These are phyloP conservation scores for Nasonia oneida DNA, from an alignment of 2,888 invertebrate genomes.

Conservation along the genomic window DNA sequence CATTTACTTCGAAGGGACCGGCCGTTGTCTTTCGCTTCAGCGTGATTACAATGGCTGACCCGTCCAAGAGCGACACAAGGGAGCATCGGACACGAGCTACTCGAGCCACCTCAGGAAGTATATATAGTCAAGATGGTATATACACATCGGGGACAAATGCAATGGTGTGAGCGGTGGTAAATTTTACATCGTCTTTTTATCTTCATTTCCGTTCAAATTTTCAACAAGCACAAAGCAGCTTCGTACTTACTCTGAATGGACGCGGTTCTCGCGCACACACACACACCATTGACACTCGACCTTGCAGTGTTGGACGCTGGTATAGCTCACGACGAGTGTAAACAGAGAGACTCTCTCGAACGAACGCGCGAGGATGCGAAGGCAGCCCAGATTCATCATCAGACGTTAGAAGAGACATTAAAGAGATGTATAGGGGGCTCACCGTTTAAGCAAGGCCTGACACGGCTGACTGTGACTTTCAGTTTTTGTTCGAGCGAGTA, in stretches of 20 bases:
- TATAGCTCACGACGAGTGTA: neutral
- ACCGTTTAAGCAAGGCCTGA: constrained; percentile 74
- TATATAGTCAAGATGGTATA: neutral
- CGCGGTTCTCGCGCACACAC: neutral
- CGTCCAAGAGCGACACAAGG: neutral
- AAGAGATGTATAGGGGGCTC: constrained; percentile 66
- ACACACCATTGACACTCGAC: neutral
- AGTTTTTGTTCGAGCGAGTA: constrained; percentile 69
- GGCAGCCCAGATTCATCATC: constrained; percentile 45
- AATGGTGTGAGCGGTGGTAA: neutral
- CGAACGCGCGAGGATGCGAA: constrained; percentile 45
- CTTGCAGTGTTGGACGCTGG: neutral
- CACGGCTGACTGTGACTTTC: constrained; percentile 66
- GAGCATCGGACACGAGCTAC: neutral
- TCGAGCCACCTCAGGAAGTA: constrained; percentile 15
- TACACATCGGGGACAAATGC: neutral
- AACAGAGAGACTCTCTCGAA: neutral
- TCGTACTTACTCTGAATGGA: constrained; percentile 5
- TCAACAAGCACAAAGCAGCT: neutral
- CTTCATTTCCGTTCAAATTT: neutral
- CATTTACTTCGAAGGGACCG: constrained; percentile 6
- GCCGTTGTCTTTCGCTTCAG: neutral
- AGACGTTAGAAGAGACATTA: constrained; percentile 54
- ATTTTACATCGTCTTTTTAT: neutral
- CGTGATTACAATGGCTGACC: neutral